A percentile compares a stretch with the other conserved stretches of the same genome.
Conservation (phyloP, 2,888 invertebrate genomes). For the Hydropsyche betteni region DNA sequence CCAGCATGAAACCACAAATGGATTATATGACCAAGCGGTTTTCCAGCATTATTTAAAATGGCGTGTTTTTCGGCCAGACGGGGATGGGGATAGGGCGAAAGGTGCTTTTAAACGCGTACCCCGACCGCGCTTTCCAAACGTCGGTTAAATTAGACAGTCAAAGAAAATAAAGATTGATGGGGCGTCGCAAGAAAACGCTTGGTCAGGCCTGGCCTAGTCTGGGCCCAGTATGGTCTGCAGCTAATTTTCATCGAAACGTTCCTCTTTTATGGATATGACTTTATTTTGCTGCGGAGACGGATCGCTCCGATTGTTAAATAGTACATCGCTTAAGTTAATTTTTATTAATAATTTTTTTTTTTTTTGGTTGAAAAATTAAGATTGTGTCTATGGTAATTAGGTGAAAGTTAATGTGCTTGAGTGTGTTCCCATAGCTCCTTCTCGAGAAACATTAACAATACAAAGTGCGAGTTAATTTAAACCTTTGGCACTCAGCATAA, state of each 20-base stretch:
- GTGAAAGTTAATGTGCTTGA: not conserved
- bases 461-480: slow-evolving; percentile 6
- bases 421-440: not conserved
- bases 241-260: no score
- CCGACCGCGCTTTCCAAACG: slow-evolving; percentile 38
- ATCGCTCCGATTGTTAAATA: no score
- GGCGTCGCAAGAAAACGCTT: slow-evolving; percentile 22
- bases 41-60: slow-evolving; percentile 43
- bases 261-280: not conserved
- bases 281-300: not conserved
- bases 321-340: not conserved
- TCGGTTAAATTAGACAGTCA: slow-evolving; percentile 47
- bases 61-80: slow-evolving; percentile 36
- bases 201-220: slow-evolving; percentile 16
- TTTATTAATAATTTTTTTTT: not conserved
- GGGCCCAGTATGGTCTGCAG: no score
- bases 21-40: slow-evolving; percentile 43
- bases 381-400: not conserved
- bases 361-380: not conserved
- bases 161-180: slow-evolving; percentile 49
- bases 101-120: slow-evolving; percentile 32
- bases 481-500: slow-evolving; percentile 24
- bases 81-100: slow-evolving; percentile 13
- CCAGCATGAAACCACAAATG: slow-evolving; percentile 29
- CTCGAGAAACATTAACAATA: slow-evolving; percentile 7